Base-by-base conservation (phyloP, 2,888 invertebrate species). In the Phorcus lineatus region DNA sequence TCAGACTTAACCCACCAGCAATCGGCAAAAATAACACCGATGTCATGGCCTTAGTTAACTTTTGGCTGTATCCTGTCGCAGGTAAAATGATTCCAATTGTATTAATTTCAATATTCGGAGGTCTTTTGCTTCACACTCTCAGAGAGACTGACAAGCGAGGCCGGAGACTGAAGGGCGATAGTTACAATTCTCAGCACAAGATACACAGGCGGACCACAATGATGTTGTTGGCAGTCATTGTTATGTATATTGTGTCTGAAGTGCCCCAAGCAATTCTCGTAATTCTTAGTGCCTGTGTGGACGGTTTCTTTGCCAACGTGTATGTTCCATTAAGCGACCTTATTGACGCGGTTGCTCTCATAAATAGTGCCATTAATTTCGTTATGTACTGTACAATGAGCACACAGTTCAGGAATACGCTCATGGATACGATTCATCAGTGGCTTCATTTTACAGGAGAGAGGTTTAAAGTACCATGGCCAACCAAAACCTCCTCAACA, bases 331-430 rank as follows among this genome's bases (percentile, higher is more conserved):
- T 93, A 40, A 93, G 93, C 9, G 97, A 97, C 91, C 92, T 97
- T 80, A 96, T 98, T 96, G 98, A 98, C 93, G 95, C 97, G 81
- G 92, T 98, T 88, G 97, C 98, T 0, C 94, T 98, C 78, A 94
- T 97, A 87, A 98, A 98, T 93, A 97, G 97, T 2, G 96, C 97
- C 0, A 96, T 98, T 82, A 98, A 97, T 93, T 98, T 98, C 91
- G 96, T 98, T 82, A 94, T 98, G 55, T 98, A 98, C 92, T 98
- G 97, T 90, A 95, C 96, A 78, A 98, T 98, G 98, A 97, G 97
- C 82, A 95, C 96, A 84, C 98, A 98, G 94, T 98, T 98, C 93
- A 95, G 98, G 7, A 88, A 91, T 66, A 93, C 93, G 2, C 93
- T 94, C 67, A 86, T 87, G 11, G 95, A 95, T 90, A 93, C 96